Evolutionary conservation across 2,113 vertebrate genomes (phyloP).

Genomic region (Prochilodus magdalenae): DNA sequence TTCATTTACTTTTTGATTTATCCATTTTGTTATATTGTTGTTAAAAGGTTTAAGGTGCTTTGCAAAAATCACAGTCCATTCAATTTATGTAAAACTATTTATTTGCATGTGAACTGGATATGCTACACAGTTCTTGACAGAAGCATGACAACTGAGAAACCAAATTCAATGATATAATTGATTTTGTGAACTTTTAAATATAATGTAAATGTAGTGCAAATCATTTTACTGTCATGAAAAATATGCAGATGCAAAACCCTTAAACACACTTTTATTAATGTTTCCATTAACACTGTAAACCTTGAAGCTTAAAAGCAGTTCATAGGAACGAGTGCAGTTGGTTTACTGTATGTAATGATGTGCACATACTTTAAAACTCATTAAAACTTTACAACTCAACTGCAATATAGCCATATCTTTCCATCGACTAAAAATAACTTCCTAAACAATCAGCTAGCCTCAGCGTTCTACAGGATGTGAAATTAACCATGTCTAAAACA

Average conservation of each 20-base stretch:
- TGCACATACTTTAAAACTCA: background rate
- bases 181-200: too few species aligned
- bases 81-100: background rate
- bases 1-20: background rate
- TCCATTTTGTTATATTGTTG: background rate
- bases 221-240: background rate
- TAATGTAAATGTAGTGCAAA: too few species aligned
- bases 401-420: background rate
- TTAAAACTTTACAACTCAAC: too few species aligned
- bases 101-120: background rate
- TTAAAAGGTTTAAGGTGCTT: too few species aligned
- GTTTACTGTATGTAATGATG: background rate
- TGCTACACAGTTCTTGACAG: too few species aligned
- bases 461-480: background rate
- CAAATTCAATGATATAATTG: too few species aligned
- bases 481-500: constrained; percentile 20
- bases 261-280: too few species aligned
- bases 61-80: background rate
- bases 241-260: background rate
- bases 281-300: background rate
- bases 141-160: too few species aligned
- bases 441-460: background rate
- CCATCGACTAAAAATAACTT: background rate
- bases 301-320: background rate
- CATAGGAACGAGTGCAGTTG: background rate